phyloP scores from a whole-genome alignment of 2,888 invertebrate genomes.

The Brenthis hecate region DNA sequence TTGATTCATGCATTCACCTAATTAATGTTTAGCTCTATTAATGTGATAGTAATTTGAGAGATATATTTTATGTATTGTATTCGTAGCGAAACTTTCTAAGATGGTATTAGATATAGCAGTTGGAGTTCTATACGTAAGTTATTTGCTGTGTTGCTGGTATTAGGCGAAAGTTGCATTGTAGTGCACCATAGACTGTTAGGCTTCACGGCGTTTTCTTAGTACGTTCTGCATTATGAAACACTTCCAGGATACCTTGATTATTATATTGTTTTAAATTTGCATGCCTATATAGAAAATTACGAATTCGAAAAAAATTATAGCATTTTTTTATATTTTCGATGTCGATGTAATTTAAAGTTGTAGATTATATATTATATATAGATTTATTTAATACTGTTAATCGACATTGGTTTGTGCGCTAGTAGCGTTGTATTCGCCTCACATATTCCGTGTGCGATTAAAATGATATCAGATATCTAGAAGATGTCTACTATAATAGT shows the following conservation, averaged over 20 bases:
- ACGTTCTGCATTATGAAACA: background rate
- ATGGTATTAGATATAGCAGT: background rate
- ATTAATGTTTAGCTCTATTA: constrained; percentile 6
- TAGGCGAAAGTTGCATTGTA: background rate
- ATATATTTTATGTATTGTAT: constrained; percentile 25
- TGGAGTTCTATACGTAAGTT: background rate
- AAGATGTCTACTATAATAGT: constrained; percentile 1
- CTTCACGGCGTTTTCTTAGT: background rate
- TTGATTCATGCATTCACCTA: constrained; percentile 7
- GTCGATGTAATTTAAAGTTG: constrained; percentile 8
- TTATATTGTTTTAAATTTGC: background rate
- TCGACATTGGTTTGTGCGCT: constrained; percentile 7
- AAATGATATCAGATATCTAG: background rate
- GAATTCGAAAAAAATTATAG: background rate
- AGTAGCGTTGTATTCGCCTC: background rate
- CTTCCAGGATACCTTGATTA: background rate
- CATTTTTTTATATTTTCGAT: constrained; percentile 18
- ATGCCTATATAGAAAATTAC: background rate
- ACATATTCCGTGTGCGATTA: background rate
- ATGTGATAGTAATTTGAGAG: constrained; percentile 26
- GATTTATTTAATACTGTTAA: constrained; percentile 2
- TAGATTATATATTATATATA: constrained; percentile 7
- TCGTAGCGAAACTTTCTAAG: constrained; percentile 4
- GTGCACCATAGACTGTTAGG: background rate
- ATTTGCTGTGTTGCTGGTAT: constrained; percentile 10